Evolutionary conservation across 2,888 invertebrate genomes (phyloP).

Genomic region (Flexamia atlantica): DNA sequence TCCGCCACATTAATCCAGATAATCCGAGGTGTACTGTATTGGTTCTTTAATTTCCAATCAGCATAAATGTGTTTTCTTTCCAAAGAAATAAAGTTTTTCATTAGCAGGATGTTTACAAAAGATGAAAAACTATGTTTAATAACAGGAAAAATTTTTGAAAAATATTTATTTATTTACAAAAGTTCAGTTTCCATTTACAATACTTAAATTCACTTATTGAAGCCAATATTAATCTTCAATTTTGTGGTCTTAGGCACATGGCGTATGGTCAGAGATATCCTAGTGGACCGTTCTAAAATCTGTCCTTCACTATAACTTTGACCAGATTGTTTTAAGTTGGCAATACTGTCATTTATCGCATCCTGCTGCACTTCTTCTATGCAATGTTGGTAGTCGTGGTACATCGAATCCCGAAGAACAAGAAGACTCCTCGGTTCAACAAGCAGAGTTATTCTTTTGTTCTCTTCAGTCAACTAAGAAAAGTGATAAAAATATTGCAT

Average conservation of each 20-base stretch:
- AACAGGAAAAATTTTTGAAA: too few species aligned
- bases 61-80: too few species aligned
- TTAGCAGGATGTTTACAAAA: too few species aligned
- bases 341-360: slow-evolving; percentile 78
- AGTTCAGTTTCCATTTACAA: background rate
- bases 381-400: slow-evolving; percentile 90
- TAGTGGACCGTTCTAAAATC: slow-evolving; percentile 80
- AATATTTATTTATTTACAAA: background rate
- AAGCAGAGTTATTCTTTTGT: slow-evolving; percentile 83
- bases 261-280: slow-evolving; percentile 94
- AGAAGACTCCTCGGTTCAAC: slow-evolving; percentile 94
- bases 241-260: slow-evolving; percentile 93
- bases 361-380: slow-evolving; percentile 87
- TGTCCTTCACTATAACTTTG: slow-evolving; percentile 78
- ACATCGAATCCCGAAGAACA: slow-evolving; percentile 89
- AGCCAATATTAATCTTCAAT: slow-evolving; percentile 83
- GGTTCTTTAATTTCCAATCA: too few species aligned
- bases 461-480: slow-evolving; percentile 8
- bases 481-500: slow-evolving; percentile 55
- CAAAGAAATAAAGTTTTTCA: too few species aligned
- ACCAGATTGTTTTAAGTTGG: slow-evolving; percentile 82
- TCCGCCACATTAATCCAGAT: too few species aligned
- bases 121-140: too few species aligned
- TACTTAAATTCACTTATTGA: too few species aligned
- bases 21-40: too few species aligned